Conservation (phyloP, 2,797 vertebrate genomes). For the Gila robusta region DNA sequence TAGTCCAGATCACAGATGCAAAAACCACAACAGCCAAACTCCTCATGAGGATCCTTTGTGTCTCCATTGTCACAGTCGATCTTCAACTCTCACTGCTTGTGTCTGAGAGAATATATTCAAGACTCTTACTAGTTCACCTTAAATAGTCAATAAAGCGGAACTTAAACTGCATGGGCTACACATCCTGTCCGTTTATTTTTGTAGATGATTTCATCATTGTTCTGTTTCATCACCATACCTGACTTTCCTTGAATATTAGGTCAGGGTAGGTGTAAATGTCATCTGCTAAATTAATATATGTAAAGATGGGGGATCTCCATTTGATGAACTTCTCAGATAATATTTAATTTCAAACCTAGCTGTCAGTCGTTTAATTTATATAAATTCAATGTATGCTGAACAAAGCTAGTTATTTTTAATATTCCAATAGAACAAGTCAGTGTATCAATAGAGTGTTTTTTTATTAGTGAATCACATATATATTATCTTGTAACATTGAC, state of each 20-base stretch:
- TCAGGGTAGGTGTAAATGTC: background rate
- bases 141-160: conserved; percentile 48
- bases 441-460: background rate
- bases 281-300: background rate
- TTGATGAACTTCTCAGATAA: background rate
- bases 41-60: conserved; percentile 20
- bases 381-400: background rate
- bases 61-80: conserved; percentile 27
- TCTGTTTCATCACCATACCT: background rate
- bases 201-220: background rate
- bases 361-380: background rate
- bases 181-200: conserved; percentile 28
- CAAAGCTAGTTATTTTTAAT: background rate
- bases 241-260: background rate
- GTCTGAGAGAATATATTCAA: background rate
- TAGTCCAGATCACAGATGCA: conserved; percentile 26
- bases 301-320: background rate
- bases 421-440: background rate
- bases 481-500: background rate
- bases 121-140: background rate
- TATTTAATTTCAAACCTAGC: background rate
- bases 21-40: conserved; percentile 29
- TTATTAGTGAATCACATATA: background rate
- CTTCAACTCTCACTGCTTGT: conserved; percentile 12
- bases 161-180: background rate